Base-by-base conservation (phyloP, 1,140 invertebrate genomes). In the Proales similis region DNA sequence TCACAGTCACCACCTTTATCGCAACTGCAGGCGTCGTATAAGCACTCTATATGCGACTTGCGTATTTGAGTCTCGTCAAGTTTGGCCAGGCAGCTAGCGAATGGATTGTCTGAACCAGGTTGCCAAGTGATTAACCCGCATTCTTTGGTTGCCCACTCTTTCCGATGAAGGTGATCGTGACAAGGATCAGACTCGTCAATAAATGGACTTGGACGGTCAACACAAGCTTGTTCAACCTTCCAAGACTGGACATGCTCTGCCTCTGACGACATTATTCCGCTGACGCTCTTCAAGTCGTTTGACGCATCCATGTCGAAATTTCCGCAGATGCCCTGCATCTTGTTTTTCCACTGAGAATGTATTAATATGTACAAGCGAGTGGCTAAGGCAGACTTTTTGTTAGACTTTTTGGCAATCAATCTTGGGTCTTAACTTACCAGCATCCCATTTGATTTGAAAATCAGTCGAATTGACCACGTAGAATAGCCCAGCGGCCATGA, bases 1-100 rank as follows among this genome's bases (percentile, higher is more conserved):
- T 86, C 84, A 70, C 89, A 93, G 71, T 91, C 88, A 0, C 84
- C 88, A 17, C 88, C 88, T 68, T 81, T 77, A 72, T 90, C 87
- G 72, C 90, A 93, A 22, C 83, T 86, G 74, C 61, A 63, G 29
- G 61, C 61, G 32, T 63, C 61, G 43, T 48, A 63, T 6, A 63
- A 33, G 20, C 61, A 63, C 20, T 63, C 45, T n/a, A 39, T 38
- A 27, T 63, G 27, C 19, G 22, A 48, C 30, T 48, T 36, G 17
- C 19, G 20, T 20, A 63, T 19, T n/a, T 45, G 32, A 17, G 45
- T 26, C 12, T n/a, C n/a, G 43, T 63, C 61, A 11, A 63, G 33
- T 9, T 63, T 63, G 11, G 17, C 12, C 4, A 63, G 17, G 49
- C 61, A 63, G 2, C 22, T 20, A 36, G 12, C 24, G 22, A 63